Evolutionary conservation across 2,797 vertebrate genomes (phyloP), one percentile per base, ranked within the genome.

Genomic region (Periophthalmus magnuspinnatus): DNA sequence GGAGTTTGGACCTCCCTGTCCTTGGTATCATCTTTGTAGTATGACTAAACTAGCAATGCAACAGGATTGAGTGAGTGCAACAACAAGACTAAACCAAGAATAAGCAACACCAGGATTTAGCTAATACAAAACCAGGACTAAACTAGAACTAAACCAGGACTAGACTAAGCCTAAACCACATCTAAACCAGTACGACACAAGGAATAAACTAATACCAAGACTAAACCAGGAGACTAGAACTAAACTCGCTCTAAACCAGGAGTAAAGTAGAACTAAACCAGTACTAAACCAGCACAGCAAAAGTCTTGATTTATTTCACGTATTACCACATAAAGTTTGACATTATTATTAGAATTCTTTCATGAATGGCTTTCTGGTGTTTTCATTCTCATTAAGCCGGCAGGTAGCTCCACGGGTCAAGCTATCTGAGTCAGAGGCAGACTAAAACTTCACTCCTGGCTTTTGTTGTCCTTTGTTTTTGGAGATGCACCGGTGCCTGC

Each of bases 341-440:
- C 60, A 34, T 74, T 33, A 45, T 41, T 48, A 24, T 57, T n/a
- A 5, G 13, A 6, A 14, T 57, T 28, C 5, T 28, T 57, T 57
- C 24, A n/a, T 62, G 24, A 33, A 59, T 71, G 38, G 14, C 11
- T 58, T 76, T 55, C 38, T 63, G 48, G 52, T 68, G 75, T 72
- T 52, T 34, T 33, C 48, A 54, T 59, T 48, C 78, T 83, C 54
- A 72, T 81, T 72, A 76, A 71, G 57, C 65, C 68, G 14, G 41
- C 5, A n/a, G 60, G 22, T 68, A 28, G 16, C 32, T 74, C 77
- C 56, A 0, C 0, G 22, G 73, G 64, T 78, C 69, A 62, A 45
- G 34, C 17, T 59, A 41, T 24, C 34, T 68, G 74, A 80, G 28
- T 80, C 65, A 77, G 57, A 36, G 47, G 5, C 0, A 32, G 62